Base-by-base conservation (phyloP, 2,888 invertebrate species). In the Trimorus sp. region DNA sequence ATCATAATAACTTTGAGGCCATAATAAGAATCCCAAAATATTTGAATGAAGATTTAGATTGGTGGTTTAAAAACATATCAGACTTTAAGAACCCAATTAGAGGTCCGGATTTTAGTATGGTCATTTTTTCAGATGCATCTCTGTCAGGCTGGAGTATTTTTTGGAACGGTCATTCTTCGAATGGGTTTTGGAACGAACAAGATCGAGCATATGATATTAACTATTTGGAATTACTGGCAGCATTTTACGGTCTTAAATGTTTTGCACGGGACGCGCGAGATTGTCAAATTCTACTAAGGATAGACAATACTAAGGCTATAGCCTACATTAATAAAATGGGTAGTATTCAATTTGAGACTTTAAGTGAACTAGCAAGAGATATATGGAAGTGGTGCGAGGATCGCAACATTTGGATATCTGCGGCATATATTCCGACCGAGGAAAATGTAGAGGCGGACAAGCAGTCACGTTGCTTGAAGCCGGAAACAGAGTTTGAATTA, bases 401-500 rank as follows among this genome's bases (percentile, higher is more conserved):
- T n/a, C 56, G 56, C 26, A 56, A 56, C 8, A 56, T 56, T 56
- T 56, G 56, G 56, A 26, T 56, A 15, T 26, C 26, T 26, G 56
- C 36, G 7, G 7, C 56, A 12, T 56, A 56, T 56, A 26, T 56
- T 26, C 15, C 56, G 15, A 45, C 60, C 14, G 26, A 60, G 7
- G 26, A 69, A 11, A 69, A 69, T 58, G 14, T 15, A 7, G 58
- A 40, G 7, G 60, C 73, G 26, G 78, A 84, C 49, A 38, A n/a
- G 11, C 62, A 71, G 58, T 81, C 78, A 8, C 48, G 75, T 14
- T 51, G 37, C 14, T 9, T 71, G 9, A 53, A 74, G 11, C 26
- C 60, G 3, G 74, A 83, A 48, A 79, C 68, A 36, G 78, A 81
- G 37, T 81, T 38, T 38, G 62, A 70, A 40, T 38, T 83, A 15